Evolutionary conservation across 2,113 vertebrate genomes (phyloP), one percentile per base, ranked within the genome.

Genomic region (Dromaius novaehollandiae): DNA sequence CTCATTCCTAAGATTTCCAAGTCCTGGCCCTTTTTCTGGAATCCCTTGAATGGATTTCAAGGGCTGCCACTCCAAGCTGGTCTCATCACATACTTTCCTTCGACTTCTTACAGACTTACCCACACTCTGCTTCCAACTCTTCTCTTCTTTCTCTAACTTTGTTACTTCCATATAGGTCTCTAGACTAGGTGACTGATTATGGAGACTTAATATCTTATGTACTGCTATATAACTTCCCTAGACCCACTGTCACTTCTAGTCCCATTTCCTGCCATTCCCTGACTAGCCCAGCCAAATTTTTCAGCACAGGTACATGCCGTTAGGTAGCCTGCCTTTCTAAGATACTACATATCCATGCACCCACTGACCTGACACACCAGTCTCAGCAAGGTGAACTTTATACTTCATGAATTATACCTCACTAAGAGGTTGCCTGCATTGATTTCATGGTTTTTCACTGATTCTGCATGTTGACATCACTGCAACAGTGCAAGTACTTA

Each of bases 81-180:
- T 76, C 11, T 63, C 42, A 53, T 74, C 38, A 56, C 18, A 18
- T 1, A 34, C 13, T 53, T 82, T 48, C 3, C 6, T 79, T 81
- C 32, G 2, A 1, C 34, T 70, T 42, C 0, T 0, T 32, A 34
- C 22, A 36, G 0, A 5, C 5, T 86, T 55, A 55, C 32, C 66
- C 48, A 51, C 10, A 25, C 28, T 28, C 50, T 75, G 55, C 4
- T 60, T 94, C 50, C 73, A 91, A 13, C 19, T 18, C 20, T 32
- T 90, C 24, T 53, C 36, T 48, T 63, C 61, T 55, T 21, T 55
- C 44, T 14, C 9, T 68, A n/a, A 18, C 11, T 78, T 83, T 64
- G 68, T 50, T 48, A 15, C 34, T 13, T 78, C 38, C 56, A n/a
- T 26, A 17, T 0, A 21, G 16, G 9, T 19, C 50, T 70, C 69